Conservation (phyloP, 2,888 invertebrate species). For the Leucoma salicis region DNA sequence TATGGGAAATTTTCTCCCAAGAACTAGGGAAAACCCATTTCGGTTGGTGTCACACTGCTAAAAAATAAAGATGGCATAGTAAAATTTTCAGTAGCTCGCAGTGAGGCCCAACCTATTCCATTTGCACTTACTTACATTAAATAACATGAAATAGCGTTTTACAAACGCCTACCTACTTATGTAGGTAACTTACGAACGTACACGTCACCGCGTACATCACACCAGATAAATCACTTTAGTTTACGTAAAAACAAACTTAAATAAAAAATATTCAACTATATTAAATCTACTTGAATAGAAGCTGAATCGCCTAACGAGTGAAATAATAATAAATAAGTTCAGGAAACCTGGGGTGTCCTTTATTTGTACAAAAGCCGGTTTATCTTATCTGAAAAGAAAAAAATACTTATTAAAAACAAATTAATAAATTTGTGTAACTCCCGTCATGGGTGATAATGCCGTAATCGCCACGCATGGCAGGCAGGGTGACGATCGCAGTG, state of each 20-base stretch:
- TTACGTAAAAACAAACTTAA: slow-evolving; percentile 64
- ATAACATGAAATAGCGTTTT: slow-evolving; percentile 35
- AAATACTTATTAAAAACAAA: slow-evolving; percentile 16
- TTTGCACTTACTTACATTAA: slow-evolving; percentile 31
- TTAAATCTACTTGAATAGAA: slow-evolving; percentile 73
- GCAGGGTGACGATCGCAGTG: too few species aligned
- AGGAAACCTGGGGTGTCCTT: slow-evolving; percentile 55
- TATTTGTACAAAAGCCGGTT: slow-evolving; percentile 72
- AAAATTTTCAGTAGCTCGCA: slow-evolving; percentile 14
- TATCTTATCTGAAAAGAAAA: slow-evolving; percentile 53
- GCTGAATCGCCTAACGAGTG: slow-evolving; percentile 74
- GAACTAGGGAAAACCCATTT: neutral
- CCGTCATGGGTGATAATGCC: too few species aligned
- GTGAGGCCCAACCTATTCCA: slow-evolving; percentile 30
- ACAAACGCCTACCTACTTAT: slow-evolving; percentile 48
- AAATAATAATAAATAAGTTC: slow-evolving; percentile 75
- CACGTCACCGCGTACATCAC: slow-evolving; percentile 37
- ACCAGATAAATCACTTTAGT: slow-evolving; percentile 40
- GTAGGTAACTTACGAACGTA: slow-evolving; percentile 55
- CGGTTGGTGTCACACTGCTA: neutral
- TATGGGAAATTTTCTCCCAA: neutral
- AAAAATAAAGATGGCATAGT: slow-evolving; percentile 2
- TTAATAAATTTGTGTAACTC: too few species aligned
- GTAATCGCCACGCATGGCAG: too few species aligned
- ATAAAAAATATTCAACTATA: slow-evolving; percentile 63